These are phyloP conservation scores for Ennomos quercinarius DNA, from an alignment of 2,888 invertebrate species.

Conservation along the genomic window DNA sequence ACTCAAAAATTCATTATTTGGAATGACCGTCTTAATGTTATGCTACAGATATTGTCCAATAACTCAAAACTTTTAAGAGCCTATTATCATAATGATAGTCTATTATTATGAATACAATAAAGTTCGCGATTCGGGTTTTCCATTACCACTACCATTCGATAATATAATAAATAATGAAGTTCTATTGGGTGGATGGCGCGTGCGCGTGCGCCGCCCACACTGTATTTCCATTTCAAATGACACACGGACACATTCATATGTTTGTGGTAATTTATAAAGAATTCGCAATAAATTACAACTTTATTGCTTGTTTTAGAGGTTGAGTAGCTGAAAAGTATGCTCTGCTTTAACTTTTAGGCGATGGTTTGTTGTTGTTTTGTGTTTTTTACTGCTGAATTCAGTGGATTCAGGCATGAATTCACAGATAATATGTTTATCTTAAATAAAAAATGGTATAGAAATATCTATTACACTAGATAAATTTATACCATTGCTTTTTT, in stretches of 20 bases:
- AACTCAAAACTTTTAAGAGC: constrained; percentile 2
- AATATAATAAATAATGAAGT: constrained; percentile 43
- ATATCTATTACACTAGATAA: no score
- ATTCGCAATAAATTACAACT: constrained; percentile 30
- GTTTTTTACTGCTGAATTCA: no score
- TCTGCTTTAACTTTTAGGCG: no score
- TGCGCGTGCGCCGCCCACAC: constrained; percentile 71
- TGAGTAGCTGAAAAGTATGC: no score
- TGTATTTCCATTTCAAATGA: constrained; percentile 64
- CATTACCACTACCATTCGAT: constrained; percentile 56
- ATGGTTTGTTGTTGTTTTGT: no score
- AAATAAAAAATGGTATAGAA: no score
- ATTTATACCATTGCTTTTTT: no score
- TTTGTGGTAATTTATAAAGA: constrained; percentile 29
- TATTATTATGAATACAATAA: constrained; percentile 9
- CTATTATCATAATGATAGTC: neutral
- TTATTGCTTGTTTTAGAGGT: constrained; percentile 11
- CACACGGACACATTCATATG: constrained; percentile 29
- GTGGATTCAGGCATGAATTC: no score
- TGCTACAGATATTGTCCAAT: neutral
- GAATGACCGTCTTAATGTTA: neutral
- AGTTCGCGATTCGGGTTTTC: constrained; percentile 47
- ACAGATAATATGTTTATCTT: no score
- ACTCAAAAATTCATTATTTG: no score
- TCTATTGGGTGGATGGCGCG: constrained; percentile 62